Evolutionary conservation across 1,140 invertebrate genomes (phyloP).

Genomic region (Geopemphigus sp.): DNA sequence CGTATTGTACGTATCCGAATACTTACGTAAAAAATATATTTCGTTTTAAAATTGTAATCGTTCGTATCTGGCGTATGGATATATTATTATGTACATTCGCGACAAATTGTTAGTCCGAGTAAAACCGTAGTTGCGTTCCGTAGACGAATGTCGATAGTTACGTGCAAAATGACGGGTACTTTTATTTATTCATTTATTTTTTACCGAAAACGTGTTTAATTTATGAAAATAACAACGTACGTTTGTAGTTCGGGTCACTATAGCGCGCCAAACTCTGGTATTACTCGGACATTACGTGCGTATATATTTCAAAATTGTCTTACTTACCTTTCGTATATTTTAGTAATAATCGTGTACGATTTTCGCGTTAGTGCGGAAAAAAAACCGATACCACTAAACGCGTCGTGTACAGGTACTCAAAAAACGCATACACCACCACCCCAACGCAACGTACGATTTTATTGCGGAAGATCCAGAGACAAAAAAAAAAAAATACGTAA

Average conservation of each 20-base stretch:
- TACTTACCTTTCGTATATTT: neutral
- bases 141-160: neutral
- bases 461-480: too few relatives aligned
- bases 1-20: neutral
- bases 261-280: too few relatives aligned
- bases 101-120: neutral
- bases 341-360: neutral
- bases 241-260: too few relatives aligned
- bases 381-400: too few relatives aligned
- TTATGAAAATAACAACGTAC: too few relatives aligned
- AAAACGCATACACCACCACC: conserved; percentile 28
- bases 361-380: neutral
- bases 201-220: too few relatives aligned
- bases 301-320: neutral
- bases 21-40: neutral
- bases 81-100: too few relatives aligned
- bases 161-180: neutral
- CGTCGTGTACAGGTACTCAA: neutral
- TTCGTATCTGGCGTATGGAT: neutral
- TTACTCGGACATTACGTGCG: neutral
- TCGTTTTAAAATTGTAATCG: neutral
- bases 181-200: too few relatives aligned
- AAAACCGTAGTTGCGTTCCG: neutral
- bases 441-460: neutral
- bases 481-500: too few relatives aligned